Base-by-base conservation (phyloP, 2,113 vertebrate genomes). In the Marmota flaviventris region DNA sequence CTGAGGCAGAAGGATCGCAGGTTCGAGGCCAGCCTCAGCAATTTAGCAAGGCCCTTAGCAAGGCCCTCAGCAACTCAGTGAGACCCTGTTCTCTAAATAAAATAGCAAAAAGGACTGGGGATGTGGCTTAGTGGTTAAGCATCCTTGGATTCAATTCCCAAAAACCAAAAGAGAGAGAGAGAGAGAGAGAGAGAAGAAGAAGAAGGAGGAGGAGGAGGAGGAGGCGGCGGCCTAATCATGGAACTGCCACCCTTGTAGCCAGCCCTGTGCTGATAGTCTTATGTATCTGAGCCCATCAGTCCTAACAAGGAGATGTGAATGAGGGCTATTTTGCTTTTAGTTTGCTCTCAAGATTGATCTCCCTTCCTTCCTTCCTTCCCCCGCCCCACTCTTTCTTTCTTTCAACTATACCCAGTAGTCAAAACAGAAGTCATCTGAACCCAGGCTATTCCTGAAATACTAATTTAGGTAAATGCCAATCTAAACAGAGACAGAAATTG, bases 391-490 rank as follows among this genome's bases (percentile, higher is more conserved):
- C 65, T 69, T 16, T 16, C 65, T 34, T 7, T 69, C 67, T n/a
- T 2, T 34, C 67, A 14, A 16, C 20, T 24, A 6, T 58, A 20
- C 56, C 78, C 17, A 85, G 42, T 37, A 93, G 69, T 37, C 24
- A 65, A 96, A 94, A 85, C 58, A 85, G 12, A 3, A 37, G 24
- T 77, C 67, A 56, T 93, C 45, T 8, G 53, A 86, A 92, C 20
- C 9, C 10, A 96, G 39, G 18, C 48, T 51, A 0, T 86, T 18
- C 56, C 69, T 72, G 34, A 85, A 94, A 96, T 93, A 75, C 42
- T 91, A 34, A 76, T 76, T 93, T 81, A 61, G 51, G n/a, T 85
- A 87, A 96, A 96, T 72, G 48, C 24, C 32, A 95, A 51, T 72
- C 20, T 77, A 77, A 93, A 94, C 67, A 92, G 72, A 92, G 65